Percentiles rank a stretch among this genome's conserved stretches.
Evolutionary conservation across 2,113 vertebrate genomes (phyloP).

Genomic region (Lathamus discolor): DNA sequence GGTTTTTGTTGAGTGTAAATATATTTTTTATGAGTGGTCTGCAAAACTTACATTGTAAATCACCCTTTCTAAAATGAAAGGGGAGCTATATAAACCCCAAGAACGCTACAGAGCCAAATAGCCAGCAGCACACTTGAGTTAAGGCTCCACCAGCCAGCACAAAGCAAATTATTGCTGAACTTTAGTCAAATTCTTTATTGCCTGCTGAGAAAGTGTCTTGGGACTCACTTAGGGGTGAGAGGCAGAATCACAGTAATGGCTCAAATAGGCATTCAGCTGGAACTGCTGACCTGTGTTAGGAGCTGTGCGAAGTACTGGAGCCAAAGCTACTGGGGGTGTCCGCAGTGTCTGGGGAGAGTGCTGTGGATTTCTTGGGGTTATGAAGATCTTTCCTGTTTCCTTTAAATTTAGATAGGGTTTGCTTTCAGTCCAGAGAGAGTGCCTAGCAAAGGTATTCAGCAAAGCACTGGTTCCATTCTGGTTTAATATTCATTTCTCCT

Average conservation of each 20-base stretch:
- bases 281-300: neutral
- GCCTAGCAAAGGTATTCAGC: neutral
- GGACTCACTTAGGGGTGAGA: neutral
- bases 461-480: neutral
- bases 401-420: neutral
- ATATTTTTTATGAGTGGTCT: neutral
- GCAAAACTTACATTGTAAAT: neutral
- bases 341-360: neutral
- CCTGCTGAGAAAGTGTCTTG: neutral
- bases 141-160: neutral
- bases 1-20: neutral
- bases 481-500: neutral
- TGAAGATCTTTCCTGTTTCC: neutral
- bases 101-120: neutral
- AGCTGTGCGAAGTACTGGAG: neutral
- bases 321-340: neutral
- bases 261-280: neutral
- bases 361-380: neutral
- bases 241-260: neutral
- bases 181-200: neutral
- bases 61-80: neutral
- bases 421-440: neutral
- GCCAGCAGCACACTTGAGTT: neutral
- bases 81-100: neutral
- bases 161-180: neutral